Evolutionary conservation across 2,888 invertebrate species (phyloP), one percentile per base, ranked within the genome.

Genomic region (Acleris laterana): DNA sequence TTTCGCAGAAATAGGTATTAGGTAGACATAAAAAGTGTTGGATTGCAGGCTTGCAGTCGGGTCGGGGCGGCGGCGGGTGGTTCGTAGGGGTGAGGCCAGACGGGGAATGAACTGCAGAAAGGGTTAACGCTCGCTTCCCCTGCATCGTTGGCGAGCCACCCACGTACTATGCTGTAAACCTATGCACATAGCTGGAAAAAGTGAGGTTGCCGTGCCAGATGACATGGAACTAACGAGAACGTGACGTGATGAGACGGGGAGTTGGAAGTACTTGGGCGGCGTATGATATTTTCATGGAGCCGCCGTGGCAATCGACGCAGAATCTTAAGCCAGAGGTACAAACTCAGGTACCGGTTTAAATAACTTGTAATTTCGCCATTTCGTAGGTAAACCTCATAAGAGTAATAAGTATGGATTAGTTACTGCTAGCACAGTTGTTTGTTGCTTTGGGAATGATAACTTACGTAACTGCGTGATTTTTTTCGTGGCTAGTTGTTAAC

Each of bases 31-130:
- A 84, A 83, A 86, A 83, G 77, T 81, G 83, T 83, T 82, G 78
- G 79, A 82, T 87, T 78, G 88, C 88, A 83, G 80, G 81, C 83
- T 80, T 86, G 88, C 87, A 89, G 84, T 79, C 82, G 84, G 78
- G 82, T 78, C 81, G 77, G 71, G 84, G 82, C 83, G 76, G 80
- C 77, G 77, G 84, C 73, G 82, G 87, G 89, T 73, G 83, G 82
- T 62, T 69, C 75, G 72, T 77, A 80, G 90, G 93, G 93, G 90
- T 93, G 93, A 90, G 93, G 93, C 93, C 93, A 94, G 93, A 94
- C 93, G 89, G 93, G 90, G 90, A 93, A 94, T 91, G 93, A 94
- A 92, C 94, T 94, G 93, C 90, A 93, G 85, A 92, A 94, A 83
- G 94, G 94, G 84, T 91, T 90, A 90, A 88, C 83, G 94, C 87